These are phyloP conservation scores for Sinella curviseta DNA, from an alignment of 1,140 invertebrate species.

Conservation along the genomic window DNA sequence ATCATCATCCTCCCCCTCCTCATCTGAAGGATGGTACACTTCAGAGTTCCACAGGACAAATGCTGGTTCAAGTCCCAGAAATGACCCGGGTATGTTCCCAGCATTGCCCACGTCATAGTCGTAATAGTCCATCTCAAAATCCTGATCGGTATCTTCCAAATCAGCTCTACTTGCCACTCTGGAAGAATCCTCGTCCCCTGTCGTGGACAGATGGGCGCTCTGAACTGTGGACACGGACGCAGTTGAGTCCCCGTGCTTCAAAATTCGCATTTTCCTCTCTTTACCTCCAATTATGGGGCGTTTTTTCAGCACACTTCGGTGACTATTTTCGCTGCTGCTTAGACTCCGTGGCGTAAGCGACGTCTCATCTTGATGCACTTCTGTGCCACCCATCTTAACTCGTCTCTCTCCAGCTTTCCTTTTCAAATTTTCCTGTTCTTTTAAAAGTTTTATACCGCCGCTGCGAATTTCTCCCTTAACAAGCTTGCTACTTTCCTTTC, in stretches of 20 bases:
- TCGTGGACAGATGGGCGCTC: neutral
- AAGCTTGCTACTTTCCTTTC: neutral
- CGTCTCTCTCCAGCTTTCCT: neutral
- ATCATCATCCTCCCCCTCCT: neutral
- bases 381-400: neutral
- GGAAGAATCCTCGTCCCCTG: neutral
- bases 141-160: slow-evolving; percentile 39
- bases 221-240: slow-evolving; percentile 6
- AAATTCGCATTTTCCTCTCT: neutral
- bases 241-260: neutral
- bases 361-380: neutral
- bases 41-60: slow-evolving; percentile 48
- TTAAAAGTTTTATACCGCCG: slow-evolving; percentile 13
- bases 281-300: neutral
- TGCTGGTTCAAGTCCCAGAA: slow-evolving; percentile 43
- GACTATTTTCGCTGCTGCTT: neutral
- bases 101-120: slow-evolving; percentile 47
- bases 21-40: slow-evolving; percentile 10
- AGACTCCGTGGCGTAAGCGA: neutral
- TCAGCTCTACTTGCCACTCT: slow-evolving; percentile 15
- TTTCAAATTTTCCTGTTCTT: slow-evolving; percentile 33
- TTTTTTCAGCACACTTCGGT: neutral
- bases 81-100: slow-evolving; percentile 47
- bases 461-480: neutral
- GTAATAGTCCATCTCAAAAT: slow-evolving; percentile 49